phyloP scores from a whole-genome alignment of 2,888 invertebrate species.

The Ptilodon capucinus region DNA sequence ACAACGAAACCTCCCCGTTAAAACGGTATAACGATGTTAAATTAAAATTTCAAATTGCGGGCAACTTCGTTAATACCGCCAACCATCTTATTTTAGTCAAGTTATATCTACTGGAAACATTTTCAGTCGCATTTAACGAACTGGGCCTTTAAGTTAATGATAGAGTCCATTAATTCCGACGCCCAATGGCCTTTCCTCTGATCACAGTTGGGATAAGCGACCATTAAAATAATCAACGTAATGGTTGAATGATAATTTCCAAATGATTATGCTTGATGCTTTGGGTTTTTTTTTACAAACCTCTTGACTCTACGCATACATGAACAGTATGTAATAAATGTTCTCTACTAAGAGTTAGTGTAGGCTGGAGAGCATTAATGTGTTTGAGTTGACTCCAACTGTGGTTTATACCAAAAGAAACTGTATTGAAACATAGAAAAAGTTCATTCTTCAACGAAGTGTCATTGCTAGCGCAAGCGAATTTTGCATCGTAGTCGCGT shows the following conservation, averaged over 20 bases:
- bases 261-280: constrained; percentile 14
- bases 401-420: too few relatives aligned
- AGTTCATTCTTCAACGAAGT: too few relatives aligned
- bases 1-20: neutral
- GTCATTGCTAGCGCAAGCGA: too few relatives aligned
- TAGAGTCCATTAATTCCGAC: constrained; percentile 46
- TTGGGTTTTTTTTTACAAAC: neutral
- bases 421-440: too few relatives aligned
- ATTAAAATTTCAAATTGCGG: constrained; percentile 11
- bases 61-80: constrained; percentile 7
- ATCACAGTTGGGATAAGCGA: constrained; percentile 31
- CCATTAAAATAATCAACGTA: constrained; percentile 39
- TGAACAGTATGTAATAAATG: too few relatives aligned
- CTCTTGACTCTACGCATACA: too few relatives aligned
- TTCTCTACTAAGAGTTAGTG: too few relatives aligned
- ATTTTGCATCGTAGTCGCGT: too few relatives aligned
- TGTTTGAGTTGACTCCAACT: too few relatives aligned
- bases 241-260: constrained; percentile 25
- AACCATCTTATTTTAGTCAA: constrained; percentile 10
- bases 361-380: too few relatives aligned
- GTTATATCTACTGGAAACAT: constrained; percentile 15
- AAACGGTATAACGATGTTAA: neutral
- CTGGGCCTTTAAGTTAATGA: constrained; percentile 47
- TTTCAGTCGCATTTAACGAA: constrained; percentile 39
- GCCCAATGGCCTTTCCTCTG: constrained; percentile 22